Percentiles rank a stretch among this genome's conserved stretches.
These are phyloP conservation scores for Drosophila kohkoa DNA, from an alignment of 1,140 invertebrate genomes.

Conservation along the genomic window DNA sequence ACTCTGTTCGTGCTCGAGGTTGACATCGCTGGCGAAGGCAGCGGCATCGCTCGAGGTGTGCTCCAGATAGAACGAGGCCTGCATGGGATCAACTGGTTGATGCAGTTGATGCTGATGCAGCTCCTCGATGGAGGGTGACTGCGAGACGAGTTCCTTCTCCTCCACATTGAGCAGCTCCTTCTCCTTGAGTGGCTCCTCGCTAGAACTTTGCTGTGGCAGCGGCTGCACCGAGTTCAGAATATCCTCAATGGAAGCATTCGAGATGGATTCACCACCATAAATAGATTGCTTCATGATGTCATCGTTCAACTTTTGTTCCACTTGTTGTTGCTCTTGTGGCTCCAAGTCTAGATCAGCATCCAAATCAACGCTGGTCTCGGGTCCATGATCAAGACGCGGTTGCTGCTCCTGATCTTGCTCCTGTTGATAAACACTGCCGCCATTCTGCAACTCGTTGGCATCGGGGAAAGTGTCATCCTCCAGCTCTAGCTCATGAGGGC, in stretches of 20 bases:
- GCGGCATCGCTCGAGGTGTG: constrained; percentile 67
- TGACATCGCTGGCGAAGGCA: constrained; percentile 20
- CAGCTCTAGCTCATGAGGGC: constrained; percentile 74
- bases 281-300: constrained; percentile 74
- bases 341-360: constrained; percentile 50
- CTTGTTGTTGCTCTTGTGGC: constrained; percentile 7
- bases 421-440: constrained; percentile 14
- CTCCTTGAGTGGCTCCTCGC: constrained; percentile 50
- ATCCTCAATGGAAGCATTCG: constrained; percentile 69
- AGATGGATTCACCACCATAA: constrained; percentile 50
- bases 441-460: constrained; percentile 33
- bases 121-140: constrained; percentile 78
- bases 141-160: constrained; percentile 76
- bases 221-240: constrained; percentile 80
- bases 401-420: constrained; percentile 34
- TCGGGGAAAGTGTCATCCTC: constrained; percentile 55
- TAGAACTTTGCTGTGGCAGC: constrained; percentile 46
- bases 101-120: constrained; percentile 62
- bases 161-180: constrained; percentile 73
- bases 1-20: constrained; percentile 42
- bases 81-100: constrained; percentile 65
- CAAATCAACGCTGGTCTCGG: constrained; percentile 76
- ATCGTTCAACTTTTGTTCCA: constrained; percentile 9
- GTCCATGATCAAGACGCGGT: constrained; percentile 67
- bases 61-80: constrained; percentile 76